Conservation (phyloP, 53 echinoderm and acorn worm genomes). For the Henricia sp. region DNA sequence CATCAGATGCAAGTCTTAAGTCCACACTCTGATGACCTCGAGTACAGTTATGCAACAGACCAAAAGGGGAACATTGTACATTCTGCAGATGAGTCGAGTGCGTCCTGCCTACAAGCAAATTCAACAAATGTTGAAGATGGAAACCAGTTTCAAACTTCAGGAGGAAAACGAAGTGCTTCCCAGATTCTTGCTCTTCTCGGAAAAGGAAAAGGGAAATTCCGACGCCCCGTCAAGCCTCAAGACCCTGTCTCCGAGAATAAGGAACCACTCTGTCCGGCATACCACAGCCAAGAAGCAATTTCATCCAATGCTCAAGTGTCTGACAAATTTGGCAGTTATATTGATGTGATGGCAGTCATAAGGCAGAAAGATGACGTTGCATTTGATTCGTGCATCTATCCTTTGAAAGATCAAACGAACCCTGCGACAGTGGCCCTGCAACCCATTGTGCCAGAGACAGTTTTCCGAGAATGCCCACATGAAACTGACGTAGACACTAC, state of each 20-base stretch:
- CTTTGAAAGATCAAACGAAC: not conserved
- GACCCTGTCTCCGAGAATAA: not conserved
- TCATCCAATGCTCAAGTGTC: not conserved
- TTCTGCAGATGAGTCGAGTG: not conserved
- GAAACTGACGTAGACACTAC: too few species aligned
- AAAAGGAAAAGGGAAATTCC: constrained; percentile 66
- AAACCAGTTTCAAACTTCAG: not conserved
- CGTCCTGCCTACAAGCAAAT: not conserved
- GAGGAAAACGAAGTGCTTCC: constrained; percentile 68
- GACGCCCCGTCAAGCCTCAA: constrained; percentile 70
- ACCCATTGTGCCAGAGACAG: too few species aligned
- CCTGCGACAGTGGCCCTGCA: not conserved
- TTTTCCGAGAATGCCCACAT: too few species aligned
- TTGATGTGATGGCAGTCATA: constrained; percentile 30
- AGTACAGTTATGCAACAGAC: not conserved
- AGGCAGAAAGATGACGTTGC: not conserved
- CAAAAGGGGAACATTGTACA: not conserved
- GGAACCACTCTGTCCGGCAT: not conserved
- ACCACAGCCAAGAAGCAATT: not conserved
- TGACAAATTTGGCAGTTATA: not conserved
- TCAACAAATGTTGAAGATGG: not conserved
- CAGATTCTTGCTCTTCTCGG: constrained; percentile 93
- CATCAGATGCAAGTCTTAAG: not conserved
- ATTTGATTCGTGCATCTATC: not conserved
- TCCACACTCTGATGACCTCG: not conserved